Evolutionary conservation across 1,140 invertebrate species (phyloP), one percentile per base, ranked within the genome.

Genomic region (Phymastichus coffea): DNA sequence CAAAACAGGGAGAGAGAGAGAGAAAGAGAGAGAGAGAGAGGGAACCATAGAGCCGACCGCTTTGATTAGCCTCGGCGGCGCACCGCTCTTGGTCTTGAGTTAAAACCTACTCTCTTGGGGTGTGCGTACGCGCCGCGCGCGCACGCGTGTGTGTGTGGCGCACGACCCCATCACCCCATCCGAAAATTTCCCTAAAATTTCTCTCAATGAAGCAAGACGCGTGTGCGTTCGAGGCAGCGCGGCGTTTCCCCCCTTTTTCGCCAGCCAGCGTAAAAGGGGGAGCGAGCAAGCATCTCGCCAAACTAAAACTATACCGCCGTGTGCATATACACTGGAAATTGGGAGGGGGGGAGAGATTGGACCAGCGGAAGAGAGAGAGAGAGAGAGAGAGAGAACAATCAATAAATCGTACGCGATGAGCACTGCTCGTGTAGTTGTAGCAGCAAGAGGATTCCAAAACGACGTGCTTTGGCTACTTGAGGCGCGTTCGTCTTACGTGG

Each of bases 151-250:
- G n/a, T n/a, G n/a, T n/a, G n/a, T n/a, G n/a, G n/a, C n/a, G n/a
- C n/a, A n/a, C n/a, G n/a, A n/a, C n/a, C n/a, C n/a, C n/a, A n/a
- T n/a, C n/a, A n/a, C n/a, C n/a, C n/a, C n/a, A n/a, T n/a, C 12
- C 22, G 26, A 54, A 54, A 54, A 54, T 54, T 54, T 54, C 25
- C 51, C 51, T 43, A 41, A 43, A 54, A 54, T 54, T 26, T 54
- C 51, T 43, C 20, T 47, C 44, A 17, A 30, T 47, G 44, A 47
- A 47, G 17, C 25, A 17, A 26, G 25, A 2, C 20, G 44, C n/a
- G 8, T 12, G 43, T 25, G 43, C 23, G 12, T 15, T 8, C n/a
- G n/a, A n/a, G n/a, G n/a, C n/a, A n/a, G n/a, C n/a, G n/a, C n/a
- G n/a, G n/a, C n/a, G n/a, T n/a, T n/a, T n/a, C n/a, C n/a, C n/a